A percentile compares a stretch with the other conserved stretches of the same genome.
Evolutionary conservation across 2,113 vertebrate species (phyloP).

Genomic region (Dasypus novemcinctus): DNA sequence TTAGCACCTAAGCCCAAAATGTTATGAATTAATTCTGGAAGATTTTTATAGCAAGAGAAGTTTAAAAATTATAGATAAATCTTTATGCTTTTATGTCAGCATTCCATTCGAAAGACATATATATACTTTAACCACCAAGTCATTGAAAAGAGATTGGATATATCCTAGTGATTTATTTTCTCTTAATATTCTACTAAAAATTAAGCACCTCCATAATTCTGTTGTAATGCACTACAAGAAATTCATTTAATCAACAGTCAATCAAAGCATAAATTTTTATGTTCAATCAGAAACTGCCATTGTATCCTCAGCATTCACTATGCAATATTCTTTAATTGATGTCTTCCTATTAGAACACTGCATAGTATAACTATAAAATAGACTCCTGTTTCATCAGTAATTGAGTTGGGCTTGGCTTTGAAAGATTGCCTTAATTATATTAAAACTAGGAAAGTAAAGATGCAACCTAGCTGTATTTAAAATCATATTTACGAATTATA

Average conservation of each 20-base stretch:
- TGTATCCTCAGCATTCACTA: constrained; percentile 36
- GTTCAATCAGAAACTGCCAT: constrained; percentile 64
- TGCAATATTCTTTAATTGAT: constrained; percentile 48
- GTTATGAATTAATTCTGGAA: background rate
- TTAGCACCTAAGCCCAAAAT: background rate
- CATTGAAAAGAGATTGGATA: background rate
- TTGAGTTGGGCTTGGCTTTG: constrained; percentile 65
- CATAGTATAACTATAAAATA: constrained; percentile 64
- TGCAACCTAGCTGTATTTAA: constrained; percentile 15
- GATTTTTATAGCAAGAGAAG: background rate
- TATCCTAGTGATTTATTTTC: constrained; percentile 43
- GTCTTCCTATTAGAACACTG: constrained; percentile 54
- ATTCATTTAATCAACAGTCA: constrained; percentile 65
- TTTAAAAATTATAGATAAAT: background rate
- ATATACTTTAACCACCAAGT: background rate
- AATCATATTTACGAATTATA: constrained; percentile 29
- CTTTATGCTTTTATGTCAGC: background rate
- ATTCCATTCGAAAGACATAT: background rate
- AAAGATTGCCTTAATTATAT: constrained; percentile 78
- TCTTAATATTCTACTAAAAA: constrained; percentile 56
- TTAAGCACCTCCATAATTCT: constrained; percentile 57
- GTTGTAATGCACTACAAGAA: background rate
- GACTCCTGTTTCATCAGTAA: constrained; percentile 70
- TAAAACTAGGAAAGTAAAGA: constrained; percentile 52
- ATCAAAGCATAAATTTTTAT: constrained; percentile 58